These are phyloP conservation scores for Coecobrya sp. DNA, from an alignment of 2,888 invertebrate species.

Conservation along the genomic window DNA sequence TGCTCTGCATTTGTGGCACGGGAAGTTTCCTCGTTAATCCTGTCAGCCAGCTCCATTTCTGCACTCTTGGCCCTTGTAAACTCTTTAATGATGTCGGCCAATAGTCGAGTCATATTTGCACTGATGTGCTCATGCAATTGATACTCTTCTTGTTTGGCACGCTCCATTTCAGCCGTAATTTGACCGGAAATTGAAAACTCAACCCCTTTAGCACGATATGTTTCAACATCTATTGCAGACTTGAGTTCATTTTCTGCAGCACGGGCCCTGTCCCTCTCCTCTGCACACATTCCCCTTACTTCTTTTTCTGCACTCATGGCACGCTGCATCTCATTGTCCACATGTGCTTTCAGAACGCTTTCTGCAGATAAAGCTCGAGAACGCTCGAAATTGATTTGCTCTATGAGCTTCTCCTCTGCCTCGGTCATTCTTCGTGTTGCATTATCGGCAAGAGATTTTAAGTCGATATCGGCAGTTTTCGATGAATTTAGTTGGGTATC, in stretches of 20 bases:
- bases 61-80: slow-evolving; percentile 69
- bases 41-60: slow-evolving; percentile 66
- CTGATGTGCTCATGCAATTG: slow-evolving; percentile 55
- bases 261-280: slow-evolving; percentile 52
- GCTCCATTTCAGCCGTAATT: slow-evolving; percentile 62
- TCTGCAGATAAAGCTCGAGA: slow-evolving; percentile 46
- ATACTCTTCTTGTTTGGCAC: slow-evolving; percentile 57
- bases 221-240: slow-evolving; percentile 68
- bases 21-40: slow-evolving; percentile 55
- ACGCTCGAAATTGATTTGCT: slow-evolving; percentile 65
- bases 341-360: slow-evolving; percentile 41
- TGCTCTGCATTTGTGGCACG: slow-evolving; percentile 65
- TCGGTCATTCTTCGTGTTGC: slow-evolving; percentile 22
- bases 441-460: not conserved
- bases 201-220: slow-evolving; percentile 71
- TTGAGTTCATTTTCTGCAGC: slow-evolving; percentile 66
- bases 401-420: slow-evolving; percentile 45
- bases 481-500: slow-evolving; percentile 57
- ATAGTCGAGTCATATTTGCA: slow-evolving; percentile 44
- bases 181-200: slow-evolving; percentile 71
- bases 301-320: slow-evolving; percentile 59
- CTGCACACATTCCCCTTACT: not conserved
- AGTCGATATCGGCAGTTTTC: not conserved
- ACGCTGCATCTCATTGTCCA: slow-evolving; percentile 66
- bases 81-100: slow-evolving; percentile 70